Percentiles rank a stretch among this genome's conserved stretches.
These are phyloP conservation scores for Zenarchopterus dispar DNA, from an alignment of 2,797 vertebrate species.

Conservation along the genomic window DNA sequence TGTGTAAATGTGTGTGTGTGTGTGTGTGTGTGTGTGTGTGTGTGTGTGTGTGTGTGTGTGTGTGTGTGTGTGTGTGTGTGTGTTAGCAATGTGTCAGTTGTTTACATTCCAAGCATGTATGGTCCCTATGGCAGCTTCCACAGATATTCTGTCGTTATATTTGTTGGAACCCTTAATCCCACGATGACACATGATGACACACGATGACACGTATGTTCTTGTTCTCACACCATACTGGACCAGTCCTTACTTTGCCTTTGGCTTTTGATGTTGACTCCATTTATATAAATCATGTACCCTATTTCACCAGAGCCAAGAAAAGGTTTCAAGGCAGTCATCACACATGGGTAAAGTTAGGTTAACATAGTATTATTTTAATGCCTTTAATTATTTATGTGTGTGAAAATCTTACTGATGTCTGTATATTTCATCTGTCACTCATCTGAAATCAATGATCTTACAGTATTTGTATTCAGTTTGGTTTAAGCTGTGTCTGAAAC, in stretches of 20 bases:
- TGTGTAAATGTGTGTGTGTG: background rate
- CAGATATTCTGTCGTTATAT: too few relatives aligned
- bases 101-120: conserved; percentile 57
- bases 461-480: conserved; percentile 12
- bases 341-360: conserved; percentile 21
- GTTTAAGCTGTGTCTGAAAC: background rate
- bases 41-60: background rate
- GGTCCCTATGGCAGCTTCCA: conserved; percentile 43
- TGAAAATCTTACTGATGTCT: conserved; percentile 13
- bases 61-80: background rate
- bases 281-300: conserved; percentile 44
- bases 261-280: conserved; percentile 41
- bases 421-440: background rate
- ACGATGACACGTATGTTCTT: conserved; percentile 8
- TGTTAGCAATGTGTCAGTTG: conserved; percentile 24
- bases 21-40: background rate
- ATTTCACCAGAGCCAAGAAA: conserved; percentile 36
- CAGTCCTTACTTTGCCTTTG: conserved; percentile 2
- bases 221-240: conserved; percentile 16
- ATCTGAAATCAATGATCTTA: conserved; percentile 14
- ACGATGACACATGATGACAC: conserved; percentile 54
- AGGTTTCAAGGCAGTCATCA: conserved; percentile 16
- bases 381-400: conserved; percentile 31
- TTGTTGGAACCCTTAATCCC: conserved; percentile 21
- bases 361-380: conserved; percentile 32